phyloP scores from a whole-genome alignment of 2,113 vertebrate genomes.

The Illadopsis cleaveri region DNA sequence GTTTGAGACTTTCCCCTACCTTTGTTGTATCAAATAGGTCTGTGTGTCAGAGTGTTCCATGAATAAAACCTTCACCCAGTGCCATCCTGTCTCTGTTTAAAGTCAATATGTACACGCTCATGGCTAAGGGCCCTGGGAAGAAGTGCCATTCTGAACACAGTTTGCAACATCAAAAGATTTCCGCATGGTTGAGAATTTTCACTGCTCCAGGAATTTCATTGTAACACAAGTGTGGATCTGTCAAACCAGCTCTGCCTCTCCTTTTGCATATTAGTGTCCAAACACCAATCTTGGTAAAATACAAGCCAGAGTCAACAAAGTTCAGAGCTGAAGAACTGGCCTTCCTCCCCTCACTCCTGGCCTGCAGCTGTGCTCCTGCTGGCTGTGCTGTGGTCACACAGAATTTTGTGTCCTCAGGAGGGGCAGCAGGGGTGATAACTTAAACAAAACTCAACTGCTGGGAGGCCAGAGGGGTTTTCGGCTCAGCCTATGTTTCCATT shows the following conservation, averaged over 20 bases:
- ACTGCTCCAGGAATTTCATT: neutral
- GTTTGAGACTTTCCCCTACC: neutral
- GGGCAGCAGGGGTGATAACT: neutral
- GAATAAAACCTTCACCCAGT: neutral
- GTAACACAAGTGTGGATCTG: neutral
- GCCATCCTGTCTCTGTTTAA: neutral
- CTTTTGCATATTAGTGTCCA: neutral
- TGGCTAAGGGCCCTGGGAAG: neutral
- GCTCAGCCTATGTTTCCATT: neutral
- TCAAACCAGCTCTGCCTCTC: conserved; percentile 5
- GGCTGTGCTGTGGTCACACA: neutral
- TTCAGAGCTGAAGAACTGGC: neutral
- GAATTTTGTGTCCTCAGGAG: neutral
- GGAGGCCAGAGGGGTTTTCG: neutral
- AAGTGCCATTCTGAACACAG: neutral
- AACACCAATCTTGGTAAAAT: neutral
- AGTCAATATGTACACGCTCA: neutral
- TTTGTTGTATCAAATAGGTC: neutral
- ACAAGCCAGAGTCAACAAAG: neutral
- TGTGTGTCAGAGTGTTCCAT: neutral
- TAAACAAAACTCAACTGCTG: neutral
- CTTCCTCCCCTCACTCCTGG: neutral
- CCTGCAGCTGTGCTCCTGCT: neutral
- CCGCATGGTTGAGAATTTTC: neutral
- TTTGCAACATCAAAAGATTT: neutral